Conservation (phyloP, 1,140 invertebrate genomes). For the Drosophila kohkoa region DNA sequence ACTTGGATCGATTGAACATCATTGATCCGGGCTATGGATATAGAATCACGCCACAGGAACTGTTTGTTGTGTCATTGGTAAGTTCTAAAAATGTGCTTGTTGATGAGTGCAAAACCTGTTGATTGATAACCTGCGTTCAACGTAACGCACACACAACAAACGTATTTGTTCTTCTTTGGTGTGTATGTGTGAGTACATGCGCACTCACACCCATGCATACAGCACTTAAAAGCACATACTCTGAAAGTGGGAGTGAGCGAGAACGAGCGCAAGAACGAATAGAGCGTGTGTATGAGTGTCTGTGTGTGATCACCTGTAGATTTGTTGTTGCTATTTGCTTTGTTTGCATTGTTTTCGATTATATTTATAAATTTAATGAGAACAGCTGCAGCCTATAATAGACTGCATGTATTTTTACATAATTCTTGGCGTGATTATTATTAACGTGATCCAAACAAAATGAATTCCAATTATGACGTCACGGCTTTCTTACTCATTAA, state of each 20-base stretch:
- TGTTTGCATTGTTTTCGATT: conserved; percentile 15
- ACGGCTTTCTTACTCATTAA: conserved; percentile 30
- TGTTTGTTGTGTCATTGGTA: conserved; percentile 97
- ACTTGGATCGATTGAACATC: conserved; percentile 93
- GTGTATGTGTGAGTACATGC: conserved; percentile 12
- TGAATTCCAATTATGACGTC: conserved; percentile 30
- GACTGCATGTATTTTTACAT: conserved; percentile 11
- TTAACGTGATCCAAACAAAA: neutral
- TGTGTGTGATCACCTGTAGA: conserved; percentile 2
- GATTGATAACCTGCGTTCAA: conserved; percentile 54
- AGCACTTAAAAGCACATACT: neutral
- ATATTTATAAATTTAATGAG: conserved; percentile 18
- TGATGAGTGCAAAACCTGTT: conserved; percentile 55
- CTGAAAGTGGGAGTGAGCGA: neutral
- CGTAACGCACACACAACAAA: conserved; percentile 29
- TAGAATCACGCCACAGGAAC: conserved; percentile 92
- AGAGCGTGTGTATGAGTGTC: neutral
- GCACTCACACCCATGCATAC: neutral
- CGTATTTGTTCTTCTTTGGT: too few relatives aligned
- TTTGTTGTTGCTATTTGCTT: conserved; percentile 24
- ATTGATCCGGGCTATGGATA: conserved; percentile 93
- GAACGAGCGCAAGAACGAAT: neutral
- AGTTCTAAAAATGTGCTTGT: conserved; percentile 53
- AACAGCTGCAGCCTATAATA: conserved; percentile 6
- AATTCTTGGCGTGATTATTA: conserved; percentile 7